Evolutionary conservation across 2,888 invertebrate species (phyloP).

Genomic region (Agrotis exclamationis): DNA sequence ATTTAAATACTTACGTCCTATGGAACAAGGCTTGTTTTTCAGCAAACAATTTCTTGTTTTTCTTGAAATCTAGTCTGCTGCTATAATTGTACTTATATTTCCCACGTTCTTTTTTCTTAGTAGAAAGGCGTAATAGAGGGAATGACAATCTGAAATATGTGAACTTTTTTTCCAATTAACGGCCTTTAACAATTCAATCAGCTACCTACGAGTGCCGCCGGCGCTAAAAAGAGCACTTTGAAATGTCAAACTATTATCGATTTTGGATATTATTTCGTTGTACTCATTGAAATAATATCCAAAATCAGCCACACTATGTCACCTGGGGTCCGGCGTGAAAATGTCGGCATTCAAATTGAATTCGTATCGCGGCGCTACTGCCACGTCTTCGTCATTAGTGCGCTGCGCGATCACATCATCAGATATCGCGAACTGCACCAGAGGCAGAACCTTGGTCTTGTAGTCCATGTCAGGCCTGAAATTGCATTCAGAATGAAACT

Average conservation of each 20-base stretch:
- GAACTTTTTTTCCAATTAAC: not conserved
- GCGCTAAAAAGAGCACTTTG: no score
- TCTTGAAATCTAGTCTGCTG: conserved; percentile 69
- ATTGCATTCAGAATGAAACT: no score
- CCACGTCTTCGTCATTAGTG: not conserved
- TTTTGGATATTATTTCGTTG: no score
- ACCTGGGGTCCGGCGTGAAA: conserved; percentile 54
- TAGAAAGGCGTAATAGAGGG: conserved; percentile 34
- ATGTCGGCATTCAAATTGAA: conserved; percentile 62
- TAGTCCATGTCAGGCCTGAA: conserved; percentile 72
- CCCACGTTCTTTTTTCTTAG: conserved; percentile 27
- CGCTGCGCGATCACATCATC: conserved; percentile 33
- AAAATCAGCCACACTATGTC: not conserved
- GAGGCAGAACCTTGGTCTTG: conserved; percentile 76
- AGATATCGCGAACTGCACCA: conserved; percentile 78
- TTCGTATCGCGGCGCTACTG: conserved; percentile 62
- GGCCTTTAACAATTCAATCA: not conserved
- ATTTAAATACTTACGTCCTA: conserved; percentile 30
- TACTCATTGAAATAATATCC: no score
- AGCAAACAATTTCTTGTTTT: conserved; percentile 54
- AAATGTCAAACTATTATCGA: no score
- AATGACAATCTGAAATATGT: conserved; percentile 68
- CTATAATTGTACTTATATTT: conserved; percentile 65
- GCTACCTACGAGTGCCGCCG: not conserved
- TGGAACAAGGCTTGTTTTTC: conserved; percentile 31